These are phyloP conservation scores for Sylvietta virens DNA, from an alignment of 2,113 vertebrate genomes.

Conservation along the genomic window DNA sequence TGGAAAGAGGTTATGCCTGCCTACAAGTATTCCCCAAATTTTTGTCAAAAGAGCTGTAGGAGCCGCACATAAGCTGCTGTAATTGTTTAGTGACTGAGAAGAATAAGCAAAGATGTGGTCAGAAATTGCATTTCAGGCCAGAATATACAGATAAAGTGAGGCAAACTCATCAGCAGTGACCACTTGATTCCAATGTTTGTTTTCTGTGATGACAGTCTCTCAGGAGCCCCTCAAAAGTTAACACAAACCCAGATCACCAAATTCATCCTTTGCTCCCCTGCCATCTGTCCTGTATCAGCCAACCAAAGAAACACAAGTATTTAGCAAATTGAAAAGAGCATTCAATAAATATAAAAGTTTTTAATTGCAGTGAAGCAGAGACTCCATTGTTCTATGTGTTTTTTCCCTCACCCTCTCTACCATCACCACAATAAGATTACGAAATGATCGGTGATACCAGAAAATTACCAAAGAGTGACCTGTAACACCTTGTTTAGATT, in stretches of 20 bases:
- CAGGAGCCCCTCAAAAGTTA: background rate
- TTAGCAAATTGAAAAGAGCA: background rate
- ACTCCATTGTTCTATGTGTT: background rate
- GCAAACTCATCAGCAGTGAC: background rate
- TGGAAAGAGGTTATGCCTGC: background rate
- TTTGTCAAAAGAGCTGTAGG: background rate
- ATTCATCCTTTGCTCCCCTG: background rate
- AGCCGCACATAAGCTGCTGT: background rate
- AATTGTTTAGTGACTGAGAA: background rate
- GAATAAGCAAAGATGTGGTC: background rate
- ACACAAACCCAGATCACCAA: background rate
- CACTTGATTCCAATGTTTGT: background rate
- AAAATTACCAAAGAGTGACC: background rate
- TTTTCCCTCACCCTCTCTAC: background rate
- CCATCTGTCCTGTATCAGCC: accelerated
- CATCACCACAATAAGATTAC: background rate
- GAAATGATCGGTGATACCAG: background rate
- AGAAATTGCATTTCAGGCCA: background rate
- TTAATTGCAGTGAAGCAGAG: background rate
- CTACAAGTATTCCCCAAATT: background rate
- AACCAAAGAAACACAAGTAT: background rate
- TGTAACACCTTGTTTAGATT: background rate
- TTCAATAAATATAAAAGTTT: background rate
- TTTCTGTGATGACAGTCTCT: background rate
- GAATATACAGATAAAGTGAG: background rate